Percentiles rank a stretch among this genome's conserved stretches.
Evolutionary conservation across 2,113 vertebrate species (phyloP).

Genomic region (Microtus richardsoni): DNA sequence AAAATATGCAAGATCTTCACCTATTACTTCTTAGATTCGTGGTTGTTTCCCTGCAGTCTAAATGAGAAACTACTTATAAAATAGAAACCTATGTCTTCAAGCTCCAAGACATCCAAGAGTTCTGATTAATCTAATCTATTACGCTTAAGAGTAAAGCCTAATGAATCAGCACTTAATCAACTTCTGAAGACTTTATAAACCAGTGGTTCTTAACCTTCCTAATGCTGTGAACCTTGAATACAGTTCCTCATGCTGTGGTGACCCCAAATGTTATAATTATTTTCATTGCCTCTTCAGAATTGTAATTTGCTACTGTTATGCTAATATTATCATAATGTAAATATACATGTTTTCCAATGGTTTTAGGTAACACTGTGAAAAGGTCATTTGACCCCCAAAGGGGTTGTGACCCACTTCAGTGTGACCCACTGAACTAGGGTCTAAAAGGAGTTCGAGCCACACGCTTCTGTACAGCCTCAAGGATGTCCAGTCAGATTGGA

Average conservation of each 20-base stretch:
- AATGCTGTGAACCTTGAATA: not conserved
- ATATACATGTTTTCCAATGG: not conserved
- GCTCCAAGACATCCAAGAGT: not conserved
- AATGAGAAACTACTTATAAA: not conserved
- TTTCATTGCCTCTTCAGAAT: not conserved
- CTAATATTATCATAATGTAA: not conserved
- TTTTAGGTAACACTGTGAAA: not conserved
- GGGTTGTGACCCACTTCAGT: not conserved
- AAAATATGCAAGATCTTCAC: not conserved
- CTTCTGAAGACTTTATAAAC: not conserved
- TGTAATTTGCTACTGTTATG: not conserved
- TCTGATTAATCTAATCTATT: not conserved
- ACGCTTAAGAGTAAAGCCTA: not conserved
- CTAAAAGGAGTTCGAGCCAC: not conserved
- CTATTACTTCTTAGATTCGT: not conserved
- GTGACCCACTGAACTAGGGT: not conserved
- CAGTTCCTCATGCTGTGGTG: not conserved
- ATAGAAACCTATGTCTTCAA: not conserved
- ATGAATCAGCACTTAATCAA: not conserved
- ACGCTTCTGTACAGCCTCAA: not conserved
- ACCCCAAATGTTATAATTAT: not conserved
- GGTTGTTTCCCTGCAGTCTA: slow-evolving; percentile 1
- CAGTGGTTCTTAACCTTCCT: not conserved
- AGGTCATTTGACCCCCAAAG: not conserved
- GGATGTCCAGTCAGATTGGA: not conserved